These are phyloP conservation scores for Polyploca ridens DNA, from an alignment of 2,888 invertebrate species.

Conservation along the genomic window DNA sequence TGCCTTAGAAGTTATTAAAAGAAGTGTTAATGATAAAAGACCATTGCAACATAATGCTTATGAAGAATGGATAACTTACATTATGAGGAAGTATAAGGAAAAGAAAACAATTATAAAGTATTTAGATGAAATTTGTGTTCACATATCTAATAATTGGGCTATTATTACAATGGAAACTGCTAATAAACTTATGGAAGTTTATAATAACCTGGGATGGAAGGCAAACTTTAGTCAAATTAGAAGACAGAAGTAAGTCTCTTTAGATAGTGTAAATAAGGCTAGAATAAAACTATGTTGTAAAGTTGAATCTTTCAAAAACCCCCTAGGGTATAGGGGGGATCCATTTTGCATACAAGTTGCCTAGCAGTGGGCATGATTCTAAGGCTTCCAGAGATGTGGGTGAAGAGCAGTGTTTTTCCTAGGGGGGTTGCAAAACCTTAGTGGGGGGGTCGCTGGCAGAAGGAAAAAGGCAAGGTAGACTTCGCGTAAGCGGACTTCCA, in stretches of 20 bases:
- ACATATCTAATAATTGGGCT: conserved; percentile 79
- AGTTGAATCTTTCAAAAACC: too few relatives aligned
- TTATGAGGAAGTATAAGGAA: conserved; percentile 65
- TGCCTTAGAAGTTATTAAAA: conserved; percentile 86
- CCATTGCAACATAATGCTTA: conserved; percentile 78
- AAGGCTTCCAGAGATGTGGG: too few relatives aligned
- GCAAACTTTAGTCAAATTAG: conserved; percentile 57
- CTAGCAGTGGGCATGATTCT: too few relatives aligned
- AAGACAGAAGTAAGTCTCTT: conserved; percentile 57
- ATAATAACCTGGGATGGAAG: conserved; percentile 58
- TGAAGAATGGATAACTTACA: conserved; percentile 80
- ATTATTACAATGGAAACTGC: conserved; percentile 56
- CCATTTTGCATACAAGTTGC: too few relatives aligned
- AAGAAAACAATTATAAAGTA: conserved; percentile 59
- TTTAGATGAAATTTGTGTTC: conserved; percentile 84
- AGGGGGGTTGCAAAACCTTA: too few relatives aligned
- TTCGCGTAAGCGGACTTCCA: too few relatives aligned
- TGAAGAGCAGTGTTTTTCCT: too few relatives aligned
- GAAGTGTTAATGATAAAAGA: conserved; percentile 74
- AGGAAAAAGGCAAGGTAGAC: too few relatives aligned
- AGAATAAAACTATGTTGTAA: too few relatives aligned
- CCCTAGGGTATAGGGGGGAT: too few relatives aligned
- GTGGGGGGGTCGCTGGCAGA: too few relatives aligned
- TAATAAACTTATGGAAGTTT: conserved; percentile 55
- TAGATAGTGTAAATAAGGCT: too few relatives aligned